A percentile compares a stretch with the other conserved stretches of the same genome.
These are phyloP conservation scores for Odobenus rosmarus DNA, from an alignment of 2,113 vertebrate species.

Conservation along the genomic window DNA sequence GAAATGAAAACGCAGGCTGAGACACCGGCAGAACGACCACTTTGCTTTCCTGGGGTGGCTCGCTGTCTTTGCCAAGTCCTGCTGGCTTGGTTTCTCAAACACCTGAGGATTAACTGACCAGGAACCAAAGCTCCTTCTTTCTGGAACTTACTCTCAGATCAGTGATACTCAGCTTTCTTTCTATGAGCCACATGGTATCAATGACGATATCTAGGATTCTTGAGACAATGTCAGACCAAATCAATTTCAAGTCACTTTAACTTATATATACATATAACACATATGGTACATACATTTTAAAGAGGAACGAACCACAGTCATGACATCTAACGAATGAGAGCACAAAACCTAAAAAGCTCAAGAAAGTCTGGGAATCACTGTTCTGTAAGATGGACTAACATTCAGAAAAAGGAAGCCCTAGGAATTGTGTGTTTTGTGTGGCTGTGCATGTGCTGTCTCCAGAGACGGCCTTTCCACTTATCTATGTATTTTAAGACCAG, in stretches of 20 bases:
- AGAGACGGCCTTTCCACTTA: neutral
- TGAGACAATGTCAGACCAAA: constrained; percentile 42
- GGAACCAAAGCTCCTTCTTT: constrained; percentile 16
- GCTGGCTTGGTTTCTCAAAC: constrained; percentile 8
- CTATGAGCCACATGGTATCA: neutral
- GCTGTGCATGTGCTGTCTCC: neutral
- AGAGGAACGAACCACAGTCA: neutral
- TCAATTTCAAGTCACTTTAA: constrained; percentile 64
- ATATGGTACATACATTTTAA: constrained; percentile 66
- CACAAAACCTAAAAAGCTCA: constrained; percentile 12
- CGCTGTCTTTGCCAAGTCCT: neutral
- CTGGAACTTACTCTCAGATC: neutral
- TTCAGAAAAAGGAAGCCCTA: constrained; percentile 28
- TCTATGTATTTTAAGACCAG: neutral
- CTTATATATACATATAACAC: constrained; percentile 64
- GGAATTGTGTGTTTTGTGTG: neutral
- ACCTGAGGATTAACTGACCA: constrained; percentile 40
- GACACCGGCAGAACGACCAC: neutral
- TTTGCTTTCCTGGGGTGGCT: constrained; percentile 18
- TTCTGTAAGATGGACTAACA: neutral
- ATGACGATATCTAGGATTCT: neutral
- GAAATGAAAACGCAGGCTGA: constrained; percentile 37
- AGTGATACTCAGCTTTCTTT: neutral
- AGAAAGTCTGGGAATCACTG: neutral
- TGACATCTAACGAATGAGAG: constrained; percentile 14